phyloP scores from a whole-genome alignment of 1,140 invertebrate genomes.

The Drosophila insularis region DNA sequence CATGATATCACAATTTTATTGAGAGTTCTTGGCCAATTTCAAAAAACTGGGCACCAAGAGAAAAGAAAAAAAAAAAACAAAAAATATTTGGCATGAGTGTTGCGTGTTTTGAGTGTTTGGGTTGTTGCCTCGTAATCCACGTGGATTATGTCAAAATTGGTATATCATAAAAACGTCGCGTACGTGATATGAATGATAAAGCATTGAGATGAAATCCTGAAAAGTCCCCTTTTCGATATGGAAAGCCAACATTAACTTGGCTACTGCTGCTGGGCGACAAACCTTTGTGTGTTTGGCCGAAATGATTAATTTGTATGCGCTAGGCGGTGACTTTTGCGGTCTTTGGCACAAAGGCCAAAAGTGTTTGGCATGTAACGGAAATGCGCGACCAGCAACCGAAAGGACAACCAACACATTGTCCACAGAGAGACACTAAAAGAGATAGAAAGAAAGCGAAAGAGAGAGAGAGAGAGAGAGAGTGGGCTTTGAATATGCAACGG shows the following conservation, averaged over 20 bases:
- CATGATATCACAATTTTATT: slow-evolving; percentile 28
- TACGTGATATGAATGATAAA: slow-evolving; percentile 63
- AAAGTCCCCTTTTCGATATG: slow-evolving; percentile 29
- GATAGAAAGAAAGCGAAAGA: neutral
- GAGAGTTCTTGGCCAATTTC: slow-evolving; percentile 43
- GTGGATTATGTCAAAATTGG: slow-evolving; percentile 80
- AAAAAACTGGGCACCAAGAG: slow-evolving; percentile 7
- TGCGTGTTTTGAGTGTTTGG: slow-evolving; percentile 27
- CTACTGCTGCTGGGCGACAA: slow-evolving; percentile 43
- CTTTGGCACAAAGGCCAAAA: slow-evolving; percentile 74
- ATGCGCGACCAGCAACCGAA: slow-evolving; percentile 63
- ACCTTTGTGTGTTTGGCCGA: slow-evolving; percentile 54
- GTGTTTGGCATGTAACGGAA: slow-evolving; percentile 79
- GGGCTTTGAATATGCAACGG: slow-evolving; percentile 69
- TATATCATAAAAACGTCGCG: slow-evolving; percentile 80
- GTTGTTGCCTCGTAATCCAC: slow-evolving; percentile 61
- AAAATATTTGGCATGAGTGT: slow-evolving; percentile 20
- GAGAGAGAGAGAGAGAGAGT: neutral
- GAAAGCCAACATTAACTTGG: slow-evolving; percentile 45
- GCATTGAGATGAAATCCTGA: slow-evolving; percentile 33
- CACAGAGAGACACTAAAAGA: slow-evolving; percentile 18
- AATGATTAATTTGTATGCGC: slow-evolving; percentile 79
- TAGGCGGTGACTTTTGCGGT: slow-evolving; percentile 74
- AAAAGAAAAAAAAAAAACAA: no score
- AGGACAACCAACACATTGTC: slow-evolving; percentile 1